Evolutionary conservation across 2,888 invertebrate species (phyloP), one percentile per base, ranked within the genome.

Genomic region (Dromius quadrimaculatus): DNA sequence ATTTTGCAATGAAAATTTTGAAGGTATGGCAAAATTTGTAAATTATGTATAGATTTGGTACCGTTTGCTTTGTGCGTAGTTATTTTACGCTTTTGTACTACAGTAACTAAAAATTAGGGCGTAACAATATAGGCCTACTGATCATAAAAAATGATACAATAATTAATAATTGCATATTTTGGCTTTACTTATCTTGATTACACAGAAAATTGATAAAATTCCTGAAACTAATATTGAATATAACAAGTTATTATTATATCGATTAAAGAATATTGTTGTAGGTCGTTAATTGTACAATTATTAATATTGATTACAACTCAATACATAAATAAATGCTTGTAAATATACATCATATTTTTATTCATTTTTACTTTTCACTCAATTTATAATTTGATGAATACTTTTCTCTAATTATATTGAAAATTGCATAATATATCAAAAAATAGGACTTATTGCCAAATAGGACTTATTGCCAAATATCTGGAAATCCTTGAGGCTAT

Each of bases 261-360:
- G 47, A 69, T 62, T 45, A 70, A 34, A 54, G 45, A 79, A 76
- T 75, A 77, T 79, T 81, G 81, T 81, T 81, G 80, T 81, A 80
- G 81, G 81, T 81, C 81, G 77, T 77, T 77, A 79, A 80, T 79
- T 80, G 77, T 79, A 79, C 78, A 76, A 80, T 80, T 80, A 80
- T 80, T 80, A 79, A 77, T 79, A 76, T 76, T 68, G 75, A 80
- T 77, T 76, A 77, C 74, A 73, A 71, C 75, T 76, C 75, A 75
- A 73, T 74, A 75, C 72, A 79, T 81, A 81, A 81, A 81, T 79
- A 79, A 81, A 78, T 81, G 82, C 82, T 82, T 82, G 81, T 81
- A 81, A 76, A 79, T 77, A 77, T 71, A n/a, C n/a, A 69, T 57
- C 20, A 22, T 13, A 54, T 54, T n/a, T 50, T 62, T 9, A 34